Percentiles rank a stretch among this genome's conserved stretches.
These are phyloP conservation scores for Drosophila phalerata DNA, from an alignment of 2,888 invertebrate genomes.

Conservation along the genomic window DNA sequence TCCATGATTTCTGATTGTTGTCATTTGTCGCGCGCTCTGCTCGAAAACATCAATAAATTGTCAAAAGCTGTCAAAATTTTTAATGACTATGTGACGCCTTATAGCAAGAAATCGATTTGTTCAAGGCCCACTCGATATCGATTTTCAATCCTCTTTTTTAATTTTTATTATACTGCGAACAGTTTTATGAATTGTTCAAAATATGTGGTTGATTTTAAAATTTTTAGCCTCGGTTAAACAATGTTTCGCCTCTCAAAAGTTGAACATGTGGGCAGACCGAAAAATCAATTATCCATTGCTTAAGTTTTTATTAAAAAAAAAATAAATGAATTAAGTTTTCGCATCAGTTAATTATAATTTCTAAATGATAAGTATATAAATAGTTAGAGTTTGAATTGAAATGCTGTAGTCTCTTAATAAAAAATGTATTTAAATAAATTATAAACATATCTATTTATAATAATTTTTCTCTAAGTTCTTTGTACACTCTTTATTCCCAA, in stretches of 20 bases:
- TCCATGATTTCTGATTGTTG: conserved; percentile 54
- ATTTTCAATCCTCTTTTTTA: conserved; percentile 39
- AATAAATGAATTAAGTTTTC: background rate
- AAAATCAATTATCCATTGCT: conserved; percentile 22
- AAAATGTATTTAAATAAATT: no score
- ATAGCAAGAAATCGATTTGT: conserved; percentile 74
- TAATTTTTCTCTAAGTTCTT: no score
- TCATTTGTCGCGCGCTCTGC: conserved; percentile 71
- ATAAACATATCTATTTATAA: no score
- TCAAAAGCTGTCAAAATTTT: conserved; percentile 78
- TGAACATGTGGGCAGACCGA: conserved; percentile 42
- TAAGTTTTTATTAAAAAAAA: background rate
- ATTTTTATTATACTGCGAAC: conserved; percentile 60
- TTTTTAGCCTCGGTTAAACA: conserved; percentile 45
- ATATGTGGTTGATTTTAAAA: conserved; percentile 38
- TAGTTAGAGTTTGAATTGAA: background rate
- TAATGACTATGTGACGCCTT: conserved; percentile 80
- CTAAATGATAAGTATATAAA: background rate
- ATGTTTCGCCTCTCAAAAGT: conserved; percentile 34
- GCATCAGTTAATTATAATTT: background rate
- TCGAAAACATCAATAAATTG: conserved; percentile 74
- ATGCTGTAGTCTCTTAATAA: background rate
- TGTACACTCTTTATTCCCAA: no score
- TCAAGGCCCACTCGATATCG: conserved; percentile 34
- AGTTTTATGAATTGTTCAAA: conserved; percentile 68